A percentile compares a stretch with the other conserved stretches of the same genome.
Conservation (phyloP, 2,797 vertebrate genomes). For the Parauchenoglanis ngamensis region DNA sequence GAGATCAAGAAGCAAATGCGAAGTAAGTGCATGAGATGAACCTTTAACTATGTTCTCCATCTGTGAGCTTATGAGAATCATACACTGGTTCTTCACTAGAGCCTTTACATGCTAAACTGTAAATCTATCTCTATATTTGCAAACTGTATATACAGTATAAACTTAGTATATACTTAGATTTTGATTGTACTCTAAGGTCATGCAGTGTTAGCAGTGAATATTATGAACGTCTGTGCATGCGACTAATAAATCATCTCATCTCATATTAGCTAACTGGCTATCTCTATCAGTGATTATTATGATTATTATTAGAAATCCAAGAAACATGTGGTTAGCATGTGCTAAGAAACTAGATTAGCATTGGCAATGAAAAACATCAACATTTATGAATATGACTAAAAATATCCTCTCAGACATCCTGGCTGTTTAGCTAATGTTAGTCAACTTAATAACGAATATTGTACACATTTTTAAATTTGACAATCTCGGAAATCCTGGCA, state of each 20-base stretch:
- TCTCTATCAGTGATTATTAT: neutral
- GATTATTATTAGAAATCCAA: neutral
- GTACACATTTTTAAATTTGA: neutral
- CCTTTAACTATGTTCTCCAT: neutral
- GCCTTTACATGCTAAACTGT: neutral
- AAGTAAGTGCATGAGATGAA: conserved; percentile 80
- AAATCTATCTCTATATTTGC: neutral
- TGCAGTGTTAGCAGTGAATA: neutral
- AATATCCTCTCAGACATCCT: neutral
- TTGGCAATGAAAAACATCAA: neutral
- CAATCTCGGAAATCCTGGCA: neutral
- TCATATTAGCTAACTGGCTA: neutral
- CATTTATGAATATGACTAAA: neutral
- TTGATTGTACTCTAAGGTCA: no score
- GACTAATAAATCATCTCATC: neutral
- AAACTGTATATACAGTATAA: neutral
- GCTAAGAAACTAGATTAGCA: neutral
- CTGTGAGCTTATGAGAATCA: neutral
- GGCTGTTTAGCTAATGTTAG: no score
- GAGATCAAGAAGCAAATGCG: conserved; percentile 99
- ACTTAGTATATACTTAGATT: no score
- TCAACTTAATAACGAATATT: neutral
- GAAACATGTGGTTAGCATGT: neutral
- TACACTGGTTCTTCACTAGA: neutral
- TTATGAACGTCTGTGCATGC: neutral